Base-by-base conservation (phyloP, 2,888 invertebrate genomes). In the Pomacea canaliculata region DNA sequence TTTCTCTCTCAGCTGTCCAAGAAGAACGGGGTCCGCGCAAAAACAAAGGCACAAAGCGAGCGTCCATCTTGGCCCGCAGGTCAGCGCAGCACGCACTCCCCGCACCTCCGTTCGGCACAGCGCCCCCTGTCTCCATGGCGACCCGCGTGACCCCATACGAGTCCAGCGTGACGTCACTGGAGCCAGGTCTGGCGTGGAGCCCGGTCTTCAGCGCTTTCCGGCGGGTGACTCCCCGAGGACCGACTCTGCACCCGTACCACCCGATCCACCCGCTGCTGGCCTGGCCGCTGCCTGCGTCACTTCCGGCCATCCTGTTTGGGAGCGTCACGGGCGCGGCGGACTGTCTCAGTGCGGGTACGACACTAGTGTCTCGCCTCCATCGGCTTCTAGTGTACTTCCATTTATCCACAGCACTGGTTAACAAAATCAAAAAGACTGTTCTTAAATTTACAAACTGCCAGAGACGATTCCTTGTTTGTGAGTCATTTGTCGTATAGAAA, bases 11-110 rank as follows among this genome's bases (percentile, higher is more conserved):
- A 95, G 96, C 96, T 27, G 96, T 96, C 0, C 96, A 96, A 91
- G 94, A 95, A 89, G 96, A 96, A 89, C 92, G 96, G 75, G 96
- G 96, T 0, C 96, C 96, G 0, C 91, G 96, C 76, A 93, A 93
- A 81, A 87, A 87, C 82, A 87, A 87, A 82, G 85, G 86, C 23
- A 76, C 77, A 49, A 73, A 76, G 65, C 78, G 78, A 59, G 72
- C 62, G 46, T 66, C 79, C 13, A 62, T 79, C 13, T 37, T 71
- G 7, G 59, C 71, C 13, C 60, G 77, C 27, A 72, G 68, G 12
- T 7, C 73, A 48, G 18, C 63, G 56, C 70, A 66, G 56, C 62
- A 46, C 70, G 18, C 10, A n/a, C 46, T 16, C 73, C 63, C 13
- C 72, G 71, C 51, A n/a, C 46, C 62, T 65, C 27, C 66, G 62